phyloP scores from a whole-genome alignment of 2,888 invertebrate genomes.

The Drosophila mimica region DNA sequence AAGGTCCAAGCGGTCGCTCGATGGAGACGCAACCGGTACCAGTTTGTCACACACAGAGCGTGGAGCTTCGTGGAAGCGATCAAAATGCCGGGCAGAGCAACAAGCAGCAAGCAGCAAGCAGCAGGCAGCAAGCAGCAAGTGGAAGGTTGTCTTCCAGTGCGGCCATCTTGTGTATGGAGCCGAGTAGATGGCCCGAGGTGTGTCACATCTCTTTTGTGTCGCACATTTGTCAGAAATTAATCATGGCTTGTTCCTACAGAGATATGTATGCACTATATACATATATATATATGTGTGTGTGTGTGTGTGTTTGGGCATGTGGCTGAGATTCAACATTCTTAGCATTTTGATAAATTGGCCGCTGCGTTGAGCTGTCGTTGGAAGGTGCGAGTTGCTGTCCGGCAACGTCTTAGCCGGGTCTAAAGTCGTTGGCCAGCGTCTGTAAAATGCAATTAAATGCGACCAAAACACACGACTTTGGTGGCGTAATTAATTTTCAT shows the following conservation, averaged over 20 bases:
- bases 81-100: conserved; percentile 50
- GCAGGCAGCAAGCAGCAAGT: conserved; percentile 4
- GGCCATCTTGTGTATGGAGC: conserved; percentile 66
- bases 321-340: conserved; percentile 57
- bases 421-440: conserved; percentile 41
- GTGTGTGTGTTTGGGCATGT: conserved; percentile 14
- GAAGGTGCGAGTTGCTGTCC: conserved; percentile 65
- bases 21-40: conserved; percentile 51
- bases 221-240: conserved; percentile 85
- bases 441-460: conserved; percentile 79
- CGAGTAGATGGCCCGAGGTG: conserved; percentile 74
- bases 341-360: conserved; percentile 79
- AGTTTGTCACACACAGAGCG: conserved; percentile 53
- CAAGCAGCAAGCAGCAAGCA: neutral
- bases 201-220: conserved; percentile 84
- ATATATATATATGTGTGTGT: conserved; percentile 10
- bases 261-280: conserved; percentile 16
- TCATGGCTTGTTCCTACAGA: conserved; percentile 82
- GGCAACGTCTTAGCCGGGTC: conserved; percentile 40
- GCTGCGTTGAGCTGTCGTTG: conserved; percentile 32
- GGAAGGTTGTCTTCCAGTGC: conserved; percentile 29
- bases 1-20: conserved; percentile 50
- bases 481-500: conserved; percentile 81
- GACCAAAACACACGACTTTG: conserved; percentile 78
- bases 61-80: conserved; percentile 48